Conservation (phyloP, 2,888 invertebrate genomes). For the Timema cristinae region DNA sequence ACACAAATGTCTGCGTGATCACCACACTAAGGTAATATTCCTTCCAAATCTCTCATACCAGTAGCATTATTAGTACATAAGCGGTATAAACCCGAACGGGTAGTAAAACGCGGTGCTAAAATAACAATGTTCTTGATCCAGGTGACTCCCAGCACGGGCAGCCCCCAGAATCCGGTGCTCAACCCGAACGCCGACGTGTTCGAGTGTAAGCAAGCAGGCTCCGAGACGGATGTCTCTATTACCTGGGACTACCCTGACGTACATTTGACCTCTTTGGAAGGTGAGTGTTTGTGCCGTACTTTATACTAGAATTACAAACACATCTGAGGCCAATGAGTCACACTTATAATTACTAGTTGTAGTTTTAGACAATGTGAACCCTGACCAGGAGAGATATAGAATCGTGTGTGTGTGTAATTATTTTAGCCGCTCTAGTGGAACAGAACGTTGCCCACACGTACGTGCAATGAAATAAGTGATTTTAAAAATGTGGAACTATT, state of each 20-base stretch:
- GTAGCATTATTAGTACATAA: background rate
- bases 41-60: background rate
- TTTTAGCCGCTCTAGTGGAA: too few relatives aligned
- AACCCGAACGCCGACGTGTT: conserved; percentile 46
- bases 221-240: conserved; percentile 36
- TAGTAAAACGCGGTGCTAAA: background rate
- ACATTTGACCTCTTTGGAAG: conserved; percentile 28
- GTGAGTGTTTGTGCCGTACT: conserved; percentile 11
- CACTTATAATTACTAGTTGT: too few relatives aligned
- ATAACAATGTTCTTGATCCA: conserved; percentile 30
- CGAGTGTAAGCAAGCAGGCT: conserved; percentile 40
- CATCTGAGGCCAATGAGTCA: too few relatives aligned
- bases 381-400: too few relatives aligned
- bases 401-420: too few relatives aligned
- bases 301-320: too few relatives aligned
- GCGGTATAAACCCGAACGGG: background rate
- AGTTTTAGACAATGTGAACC: too few relatives aligned
- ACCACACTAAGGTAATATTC: too few relatives aligned
- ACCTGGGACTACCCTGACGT: conserved; percentile 35
- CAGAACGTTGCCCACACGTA: too few relatives aligned
- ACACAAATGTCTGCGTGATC: too few relatives aligned
- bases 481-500: too few relatives aligned
- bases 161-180: conserved; percentile 34
- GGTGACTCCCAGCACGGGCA: conserved; percentile 40
- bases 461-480: too few relatives aligned